Percentiles rank a stretch among this genome's conserved stretches.
Evolutionary conservation across 2,113 vertebrate species (phyloP).

Genomic region (Elachura formosa): DNA sequence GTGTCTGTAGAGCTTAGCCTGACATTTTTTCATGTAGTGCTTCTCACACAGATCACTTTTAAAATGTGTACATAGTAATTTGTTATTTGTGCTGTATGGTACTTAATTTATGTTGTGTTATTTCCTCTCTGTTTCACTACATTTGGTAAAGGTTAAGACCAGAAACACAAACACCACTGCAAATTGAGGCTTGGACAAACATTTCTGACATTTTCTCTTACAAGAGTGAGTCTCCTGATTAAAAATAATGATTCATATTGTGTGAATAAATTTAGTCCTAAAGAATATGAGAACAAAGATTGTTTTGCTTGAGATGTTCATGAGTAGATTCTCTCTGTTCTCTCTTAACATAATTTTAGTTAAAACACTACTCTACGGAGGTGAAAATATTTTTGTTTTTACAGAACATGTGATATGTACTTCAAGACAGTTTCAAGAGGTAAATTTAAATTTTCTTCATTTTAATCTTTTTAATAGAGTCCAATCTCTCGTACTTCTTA

Average conservation of each 20-base stretch:
- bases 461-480: background rate
- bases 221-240: background rate
- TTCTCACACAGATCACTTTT: background rate
- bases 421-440: background rate
- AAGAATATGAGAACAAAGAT: background rate
- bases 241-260: background rate
- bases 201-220: background rate
- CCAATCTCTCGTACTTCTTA: background rate
- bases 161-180: background rate
- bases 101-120: background rate
- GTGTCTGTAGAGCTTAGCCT: background rate
- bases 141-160: background rate
- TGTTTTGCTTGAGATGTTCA: background rate
- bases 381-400: background rate
- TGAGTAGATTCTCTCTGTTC: background rate
- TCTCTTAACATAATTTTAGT: background rate
- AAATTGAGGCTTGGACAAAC: background rate
- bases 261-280: background rate
- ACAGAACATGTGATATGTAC: background rate
- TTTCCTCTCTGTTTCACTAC: background rate
- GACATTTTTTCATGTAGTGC: background rate
- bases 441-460: background rate
- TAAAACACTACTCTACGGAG: background rate
- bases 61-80: background rate
- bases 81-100: background rate